A percentile compares a stretch with the other conserved stretches of the same genome.
phyloP scores from a whole-genome alignment of 2,888 invertebrate genomes.

The Caenorhabditis panamensis region DNA sequence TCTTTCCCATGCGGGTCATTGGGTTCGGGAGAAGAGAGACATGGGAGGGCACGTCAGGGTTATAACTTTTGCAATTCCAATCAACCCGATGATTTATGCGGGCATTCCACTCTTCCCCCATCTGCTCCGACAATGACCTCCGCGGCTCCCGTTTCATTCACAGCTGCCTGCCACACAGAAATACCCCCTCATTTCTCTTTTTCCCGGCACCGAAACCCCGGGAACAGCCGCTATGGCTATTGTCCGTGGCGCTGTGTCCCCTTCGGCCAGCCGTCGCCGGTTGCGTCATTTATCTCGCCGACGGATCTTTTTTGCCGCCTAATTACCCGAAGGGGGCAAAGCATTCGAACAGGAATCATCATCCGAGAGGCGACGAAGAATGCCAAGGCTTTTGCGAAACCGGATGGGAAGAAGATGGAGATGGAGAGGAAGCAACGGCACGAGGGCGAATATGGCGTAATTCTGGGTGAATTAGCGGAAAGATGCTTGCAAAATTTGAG shows the following conservation, averaged over 20 bases:
- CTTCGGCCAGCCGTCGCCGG: constrained; percentile 17
- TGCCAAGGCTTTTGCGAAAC: constrained; percentile 57
- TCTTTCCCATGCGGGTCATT: constrained; percentile 51
- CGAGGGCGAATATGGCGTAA: constrained; percentile 39
- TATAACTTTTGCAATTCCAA: constrained; percentile 58
- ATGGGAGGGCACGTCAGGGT: constrained; percentile 5
- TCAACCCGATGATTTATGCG: constrained; percentile 55
- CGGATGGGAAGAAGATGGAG: constrained; percentile 24
- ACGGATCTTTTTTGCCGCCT: constrained; percentile 56
- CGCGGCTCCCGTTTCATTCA: constrained; percentile 48
- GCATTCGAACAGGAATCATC: constrained; percentile 50
- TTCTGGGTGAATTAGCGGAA: constrained; percentile 53
- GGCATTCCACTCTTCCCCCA: constrained; percentile 14
- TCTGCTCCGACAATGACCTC: constrained; percentile 46
- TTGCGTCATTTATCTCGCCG: constrained; percentile 60
- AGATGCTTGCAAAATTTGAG: constrained; percentile 25
- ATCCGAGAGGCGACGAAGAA: constrained; percentile 38
- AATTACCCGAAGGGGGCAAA: constrained; percentile 50
- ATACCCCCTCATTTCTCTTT: constrained; percentile 9
- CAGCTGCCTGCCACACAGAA: constrained; percentile 40
- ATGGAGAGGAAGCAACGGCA: not conserved
- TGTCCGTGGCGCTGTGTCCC: constrained; percentile 17
- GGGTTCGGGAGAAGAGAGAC: constrained; percentile 19
- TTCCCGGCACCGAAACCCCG: constrained; percentile 11
- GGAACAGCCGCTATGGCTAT: constrained; percentile 41